Evolutionary conservation across 2,113 vertebrate species (phyloP).

Genomic region (Panthera tigris): DNA sequence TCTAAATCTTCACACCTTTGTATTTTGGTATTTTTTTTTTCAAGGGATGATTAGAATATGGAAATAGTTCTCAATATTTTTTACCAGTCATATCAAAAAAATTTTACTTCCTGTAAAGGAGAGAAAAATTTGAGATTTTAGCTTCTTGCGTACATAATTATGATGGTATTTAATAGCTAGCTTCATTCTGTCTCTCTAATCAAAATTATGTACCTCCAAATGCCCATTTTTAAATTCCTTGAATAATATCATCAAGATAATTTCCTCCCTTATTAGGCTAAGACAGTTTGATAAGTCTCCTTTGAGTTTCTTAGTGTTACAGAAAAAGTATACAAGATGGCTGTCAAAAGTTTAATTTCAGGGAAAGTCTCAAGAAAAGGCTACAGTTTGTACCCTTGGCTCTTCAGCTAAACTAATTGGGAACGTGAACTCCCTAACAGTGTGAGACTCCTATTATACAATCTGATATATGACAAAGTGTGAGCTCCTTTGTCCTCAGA

Average conservation of each 20-base stretch:
- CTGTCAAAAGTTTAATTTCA: conserved; percentile 36
- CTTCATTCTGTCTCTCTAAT: conserved; percentile 54
- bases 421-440: not conserved
- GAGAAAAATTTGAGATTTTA: conserved; percentile 36
- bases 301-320: conserved; percentile 50
- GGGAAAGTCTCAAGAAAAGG: not conserved
- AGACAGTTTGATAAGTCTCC: conserved; percentile 27
- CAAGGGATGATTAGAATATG: not conserved
- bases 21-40: not conserved
- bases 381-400: not conserved
- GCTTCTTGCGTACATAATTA: conserved; percentile 29
- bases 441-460: not conserved
- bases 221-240: conserved; percentile 41
- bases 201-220: conserved; percentile 53
- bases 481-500: not conserved
- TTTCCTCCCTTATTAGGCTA: conserved; percentile 48
- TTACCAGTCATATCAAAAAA: not conserved
- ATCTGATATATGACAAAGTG: not conserved
- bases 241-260: conserved; percentile 52
- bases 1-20: not conserved
- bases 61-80: not conserved
- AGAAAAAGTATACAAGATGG: not conserved
- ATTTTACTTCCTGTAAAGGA: conserved; percentile 30
- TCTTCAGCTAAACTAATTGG: not conserved
- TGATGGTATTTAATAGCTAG: conserved; percentile 41